Evolutionary conservation across 2,797 vertebrate genomes (phyloP).

Genomic region (Enteromius treurensis): DNA sequence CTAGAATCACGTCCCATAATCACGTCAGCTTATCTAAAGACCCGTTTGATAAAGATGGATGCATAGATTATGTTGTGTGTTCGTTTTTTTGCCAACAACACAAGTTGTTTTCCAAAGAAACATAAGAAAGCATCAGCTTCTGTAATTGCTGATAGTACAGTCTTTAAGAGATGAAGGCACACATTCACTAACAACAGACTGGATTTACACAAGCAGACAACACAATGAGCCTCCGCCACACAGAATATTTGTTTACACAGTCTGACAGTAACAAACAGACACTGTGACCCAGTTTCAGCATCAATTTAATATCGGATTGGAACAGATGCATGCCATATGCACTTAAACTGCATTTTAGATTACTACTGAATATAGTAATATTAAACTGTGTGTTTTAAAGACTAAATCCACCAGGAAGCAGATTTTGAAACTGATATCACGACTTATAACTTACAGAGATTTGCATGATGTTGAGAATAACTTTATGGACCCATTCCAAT

Average conservation of each 20-base stretch:
- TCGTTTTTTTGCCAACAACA: neutral
- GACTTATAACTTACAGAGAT: neutral
- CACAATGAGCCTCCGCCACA: conserved; percentile 2
- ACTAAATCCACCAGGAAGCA: neutral
- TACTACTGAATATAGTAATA: neutral
- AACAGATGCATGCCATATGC: neutral
- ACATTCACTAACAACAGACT: conserved; percentile 50
- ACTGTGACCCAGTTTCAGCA: neutral
- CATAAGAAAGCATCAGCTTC: conserved; percentile 39
- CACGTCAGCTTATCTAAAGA: conserved; percentile 7
- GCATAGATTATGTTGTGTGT: neutral
- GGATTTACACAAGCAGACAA: conserved; percentile 52
- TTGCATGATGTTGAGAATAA: neutral
- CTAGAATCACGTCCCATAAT: conserved; percentile 19
- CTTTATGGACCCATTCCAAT: neutral
- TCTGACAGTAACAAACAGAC: neutral
- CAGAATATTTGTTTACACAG: conserved; percentile 15
- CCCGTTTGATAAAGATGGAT: conserved; percentile 18
- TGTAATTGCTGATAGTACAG: conserved; percentile 52
- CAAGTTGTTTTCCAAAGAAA: conserved; percentile 7
- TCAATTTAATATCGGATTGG: neutral
- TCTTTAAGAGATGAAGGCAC: conserved; percentile 44
- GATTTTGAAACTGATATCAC: neutral
- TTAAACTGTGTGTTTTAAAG: neutral
- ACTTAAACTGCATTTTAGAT: neutral